Conservation (phyloP, 2,797 vertebrate species). For the Rhinatrema bivittatum region DNA sequence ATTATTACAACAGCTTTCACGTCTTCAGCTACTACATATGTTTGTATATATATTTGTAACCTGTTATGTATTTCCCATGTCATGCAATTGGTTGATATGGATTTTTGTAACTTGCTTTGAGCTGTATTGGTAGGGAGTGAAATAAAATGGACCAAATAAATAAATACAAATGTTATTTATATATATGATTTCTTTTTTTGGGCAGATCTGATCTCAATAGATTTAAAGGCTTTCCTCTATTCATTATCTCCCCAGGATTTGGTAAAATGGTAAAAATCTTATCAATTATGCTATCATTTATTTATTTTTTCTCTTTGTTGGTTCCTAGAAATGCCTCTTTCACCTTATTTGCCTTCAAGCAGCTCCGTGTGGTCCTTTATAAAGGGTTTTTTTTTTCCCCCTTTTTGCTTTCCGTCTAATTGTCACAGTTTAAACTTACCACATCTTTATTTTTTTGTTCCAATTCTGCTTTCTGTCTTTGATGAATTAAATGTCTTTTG, state of each 20-base stretch:
- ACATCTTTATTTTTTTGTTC: constrained; percentile 27
- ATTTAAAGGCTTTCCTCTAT: no score
- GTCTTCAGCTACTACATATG: no score
- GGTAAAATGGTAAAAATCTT: constrained; percentile 22
- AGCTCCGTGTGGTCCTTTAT: background rate
- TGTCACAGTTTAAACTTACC: constrained; percentile 17
- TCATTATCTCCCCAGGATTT: constrained; percentile 15
- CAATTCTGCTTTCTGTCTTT: constrained; percentile 22
- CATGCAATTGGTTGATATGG: no score
- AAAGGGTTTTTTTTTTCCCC: constrained; percentile 15
- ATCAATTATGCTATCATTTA: constrained; percentile 24
- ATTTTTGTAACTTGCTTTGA: no score
- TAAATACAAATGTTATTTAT: no score
- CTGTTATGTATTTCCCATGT: no score
- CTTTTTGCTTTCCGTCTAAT: constrained; percentile 22
- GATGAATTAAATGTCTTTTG: constrained; percentile 26
- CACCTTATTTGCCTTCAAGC: constrained; percentile 7
- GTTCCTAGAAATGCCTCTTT: constrained; percentile 2
- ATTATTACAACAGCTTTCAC: no score
- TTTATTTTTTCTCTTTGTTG: constrained; percentile 11
- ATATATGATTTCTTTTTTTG: no score
- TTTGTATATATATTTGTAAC: no score
- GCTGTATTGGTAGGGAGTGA: no score
- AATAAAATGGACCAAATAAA: no score
- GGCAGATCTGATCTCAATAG: no score